These are phyloP conservation scores for Dendrolimus kikuchii DNA, from an alignment of 1,140 invertebrate species.

Conservation along the genomic window DNA sequence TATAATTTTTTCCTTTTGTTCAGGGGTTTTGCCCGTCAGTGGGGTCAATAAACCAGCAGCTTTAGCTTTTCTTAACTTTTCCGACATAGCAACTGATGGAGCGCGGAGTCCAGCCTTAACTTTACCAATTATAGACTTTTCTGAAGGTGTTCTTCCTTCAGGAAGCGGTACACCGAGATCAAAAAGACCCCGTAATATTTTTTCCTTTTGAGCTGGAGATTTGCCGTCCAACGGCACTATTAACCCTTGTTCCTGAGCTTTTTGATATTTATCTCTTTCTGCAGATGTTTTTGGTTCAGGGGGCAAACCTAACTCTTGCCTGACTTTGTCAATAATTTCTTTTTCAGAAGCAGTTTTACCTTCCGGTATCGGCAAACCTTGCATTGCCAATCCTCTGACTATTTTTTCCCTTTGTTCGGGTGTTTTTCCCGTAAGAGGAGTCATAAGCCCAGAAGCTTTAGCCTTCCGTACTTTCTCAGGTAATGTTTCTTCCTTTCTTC, in stretches of 20 bases:
- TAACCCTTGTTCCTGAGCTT: constrained; percentile 22
- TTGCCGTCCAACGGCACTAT: constrained; percentile 27
- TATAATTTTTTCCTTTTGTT: constrained; percentile 23
- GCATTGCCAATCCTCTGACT: constrained; percentile 15
- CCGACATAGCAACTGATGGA: neutral
- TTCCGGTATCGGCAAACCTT: constrained; percentile 24
- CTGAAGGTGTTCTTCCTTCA: constrained; percentile 24
- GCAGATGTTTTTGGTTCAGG: constrained; percentile 13
- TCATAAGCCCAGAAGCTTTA: constrained; percentile 13
- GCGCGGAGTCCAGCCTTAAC: neutral
- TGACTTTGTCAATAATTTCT: constrained; percentile 16
- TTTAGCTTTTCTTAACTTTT: constrained; percentile 13
- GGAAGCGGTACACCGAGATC: constrained; percentile 27
- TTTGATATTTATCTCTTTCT: constrained; percentile 18
- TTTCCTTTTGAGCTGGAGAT: constrained; percentile 28
- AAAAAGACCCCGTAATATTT: constrained; percentile 23
- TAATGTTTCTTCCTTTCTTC: neutral
- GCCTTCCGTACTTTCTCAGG: constrained; percentile 8
- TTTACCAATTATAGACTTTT: constrained; percentile 20
- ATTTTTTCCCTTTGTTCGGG: constrained; percentile 26
- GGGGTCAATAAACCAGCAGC: constrained; percentile 11
- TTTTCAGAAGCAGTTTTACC: constrained; percentile 24
- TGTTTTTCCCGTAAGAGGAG: constrained; percentile 23
- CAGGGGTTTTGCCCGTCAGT: constrained; percentile 14
- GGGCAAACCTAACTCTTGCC: constrained; percentile 17